phyloP scores from a whole-genome alignment of 2,113 vertebrate species.

The Argyrosomus japonicus region DNA sequence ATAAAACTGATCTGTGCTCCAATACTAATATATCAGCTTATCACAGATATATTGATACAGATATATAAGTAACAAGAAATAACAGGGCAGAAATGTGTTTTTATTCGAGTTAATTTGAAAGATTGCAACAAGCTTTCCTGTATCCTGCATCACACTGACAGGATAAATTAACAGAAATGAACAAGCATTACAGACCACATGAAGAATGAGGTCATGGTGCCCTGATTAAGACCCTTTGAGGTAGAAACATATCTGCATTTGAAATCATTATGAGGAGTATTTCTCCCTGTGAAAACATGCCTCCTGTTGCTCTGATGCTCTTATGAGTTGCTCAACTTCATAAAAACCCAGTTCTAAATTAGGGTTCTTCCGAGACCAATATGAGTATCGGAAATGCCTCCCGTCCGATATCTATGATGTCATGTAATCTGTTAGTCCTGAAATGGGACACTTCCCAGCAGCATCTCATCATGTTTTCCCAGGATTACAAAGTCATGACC shows the following conservation, averaged over 20 bases:
- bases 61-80: neutral
- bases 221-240: neutral
- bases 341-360: slow-evolving; percentile 5
- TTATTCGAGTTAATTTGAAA: neutral
- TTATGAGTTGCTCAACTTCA: neutral
- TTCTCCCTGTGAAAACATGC: neutral
- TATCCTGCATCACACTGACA: neutral
- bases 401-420: no score
- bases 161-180: neutral
- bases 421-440: no score
- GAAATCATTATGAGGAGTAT: neutral
- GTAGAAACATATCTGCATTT: neutral
- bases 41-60: neutral
- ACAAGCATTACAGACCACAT: no score
- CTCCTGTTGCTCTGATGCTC: neutral
- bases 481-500: no score
- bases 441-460: no score
- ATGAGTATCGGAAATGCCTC: no score
- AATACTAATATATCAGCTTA: neutral
- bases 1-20: neutral
- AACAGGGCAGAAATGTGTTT: neutral
- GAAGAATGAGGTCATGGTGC: neutral
- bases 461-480: no score
- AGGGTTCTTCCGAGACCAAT: neutral
- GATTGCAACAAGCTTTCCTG: neutral